phyloP scores from a whole-genome alignment of 2,888 invertebrate genomes.

The Drosophila meridionalis region DNA sequence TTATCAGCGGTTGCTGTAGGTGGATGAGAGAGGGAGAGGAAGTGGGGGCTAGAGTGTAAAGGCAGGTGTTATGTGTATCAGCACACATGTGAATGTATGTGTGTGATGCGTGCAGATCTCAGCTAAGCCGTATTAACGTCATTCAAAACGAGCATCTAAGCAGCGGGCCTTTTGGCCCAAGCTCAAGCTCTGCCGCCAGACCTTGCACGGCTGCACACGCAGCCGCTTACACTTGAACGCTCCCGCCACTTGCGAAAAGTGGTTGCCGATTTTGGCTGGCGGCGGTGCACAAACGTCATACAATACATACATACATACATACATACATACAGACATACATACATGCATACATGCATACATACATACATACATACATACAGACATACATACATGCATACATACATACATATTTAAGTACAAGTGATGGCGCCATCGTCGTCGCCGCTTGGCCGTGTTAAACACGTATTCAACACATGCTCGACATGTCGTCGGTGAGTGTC shows the following conservation, averaged over 20 bases:
- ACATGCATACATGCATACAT: slow-evolving; percentile 22
- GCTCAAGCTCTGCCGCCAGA: not conserved
- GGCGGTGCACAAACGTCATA: slow-evolving; percentile 54
- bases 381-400: too few species aligned
- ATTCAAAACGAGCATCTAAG: slow-evolving; percentile 65
- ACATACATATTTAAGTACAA: slow-evolving; percentile 28
- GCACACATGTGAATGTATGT: not conserved
- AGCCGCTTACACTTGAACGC: slow-evolving; percentile 50
- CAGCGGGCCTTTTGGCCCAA: slow-evolving; percentile 25
- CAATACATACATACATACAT: slow-evolving; percentile 35
- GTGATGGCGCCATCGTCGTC: slow-evolving; percentile 46
- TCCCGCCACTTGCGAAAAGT: slow-evolving; percentile 12
- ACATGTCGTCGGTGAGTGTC: slow-evolving; percentile 64
- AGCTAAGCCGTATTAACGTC: slow-evolving; percentile 74
- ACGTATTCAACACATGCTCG: slow-evolving; percentile 78
- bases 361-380: slow-evolving; percentile 15
- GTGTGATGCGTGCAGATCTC: slow-evolving; percentile 48
- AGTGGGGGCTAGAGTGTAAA: not conserved
- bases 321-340: slow-evolving; percentile 57
- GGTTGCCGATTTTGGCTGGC: slow-evolving; percentile 60
- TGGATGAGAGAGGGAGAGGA: not conserved
- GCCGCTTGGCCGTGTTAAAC: slow-evolving; percentile 74
- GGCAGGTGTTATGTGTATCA: slow-evolving; percentile 2
- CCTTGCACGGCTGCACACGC: slow-evolving; percentile 50
- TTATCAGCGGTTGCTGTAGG: slow-evolving; percentile 41